Evolutionary conservation across 2,888 invertebrate genomes (phyloP), one percentile per base, ranked within the genome.

Genomic region (Falcaria lacertinaria): DNA sequence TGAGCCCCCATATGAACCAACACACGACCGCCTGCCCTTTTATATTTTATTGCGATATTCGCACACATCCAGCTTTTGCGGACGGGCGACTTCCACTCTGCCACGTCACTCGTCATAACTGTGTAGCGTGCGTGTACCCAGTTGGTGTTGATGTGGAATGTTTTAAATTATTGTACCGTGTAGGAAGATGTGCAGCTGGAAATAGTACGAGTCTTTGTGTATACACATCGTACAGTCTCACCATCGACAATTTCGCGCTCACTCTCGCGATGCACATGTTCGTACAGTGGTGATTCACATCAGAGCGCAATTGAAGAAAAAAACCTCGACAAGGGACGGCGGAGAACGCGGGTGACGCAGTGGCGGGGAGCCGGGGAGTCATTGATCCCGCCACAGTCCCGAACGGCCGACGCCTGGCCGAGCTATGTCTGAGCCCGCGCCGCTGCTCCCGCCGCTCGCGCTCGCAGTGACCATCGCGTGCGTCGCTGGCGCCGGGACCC

Each of bases 311-410:
- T 59, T 69, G 68, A 72, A 76, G 75, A 78, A 83, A 83, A 81
- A 80, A 80, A 74, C 69, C 54, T 53, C 62, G 54, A 63, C 70
- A 75, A 74, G 90, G 67, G 59, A 61, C 64, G 67, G 86, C 79
- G 59, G 79, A 66, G 80, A 70, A 77, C 76, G 84, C 77, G 71
- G 69, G 77, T 76, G 80, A 77, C 82, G 85, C 74, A 74, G 74
- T 58, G 69, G 54, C 63, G 61, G 60, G 64, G 71, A 85, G 87
- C 88, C 63, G 61, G 60, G 64, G 71, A 85, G 87, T 88, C 89
- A 88, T 87, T 87, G 88, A 81, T 88, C 88, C 88, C 88, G 75
- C 60, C 64, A 69, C 80, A 75, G 74, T 82, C 85, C 83, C 75
- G 81, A 72, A 63, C 75, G 66, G 70, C 66, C 78, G 82, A 78